phyloP scores from a whole-genome alignment of 2,797 vertebrate species.

The Rhynchonycteris naso region DNA sequence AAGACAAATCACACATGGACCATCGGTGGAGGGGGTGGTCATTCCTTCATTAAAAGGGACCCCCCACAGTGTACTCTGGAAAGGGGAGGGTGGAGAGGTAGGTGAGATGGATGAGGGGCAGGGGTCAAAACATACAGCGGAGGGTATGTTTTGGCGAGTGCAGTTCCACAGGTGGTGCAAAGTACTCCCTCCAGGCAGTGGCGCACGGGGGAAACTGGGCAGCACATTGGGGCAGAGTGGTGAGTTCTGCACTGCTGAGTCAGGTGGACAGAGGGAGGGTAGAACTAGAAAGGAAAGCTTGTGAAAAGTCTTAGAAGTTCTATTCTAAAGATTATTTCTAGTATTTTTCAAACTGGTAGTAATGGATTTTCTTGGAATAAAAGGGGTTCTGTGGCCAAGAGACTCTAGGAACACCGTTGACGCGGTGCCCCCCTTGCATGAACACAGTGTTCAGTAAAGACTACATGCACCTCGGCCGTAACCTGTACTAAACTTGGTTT shows the following conservation, averaged over 20 bases:
- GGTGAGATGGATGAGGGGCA: background rate
- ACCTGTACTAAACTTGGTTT: background rate
- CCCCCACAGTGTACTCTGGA: background rate
- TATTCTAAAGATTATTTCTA: background rate
- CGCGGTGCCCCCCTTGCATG: background rate
- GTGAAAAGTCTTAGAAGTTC: background rate
- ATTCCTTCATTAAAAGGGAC: background rate
- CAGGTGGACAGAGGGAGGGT: too few relatives aligned
- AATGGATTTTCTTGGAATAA: background rate
- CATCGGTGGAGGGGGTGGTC: background rate
- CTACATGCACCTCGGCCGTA: background rate
- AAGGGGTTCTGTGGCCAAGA: background rate
- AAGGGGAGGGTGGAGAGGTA: background rate
- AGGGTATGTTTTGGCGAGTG: background rate
- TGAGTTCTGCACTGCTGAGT: background rate
- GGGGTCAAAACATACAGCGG: background rate
- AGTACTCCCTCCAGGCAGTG: background rate
- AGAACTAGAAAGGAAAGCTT: background rate
- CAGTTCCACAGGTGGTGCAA: background rate
- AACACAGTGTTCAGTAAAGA: background rate
- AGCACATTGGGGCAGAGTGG: background rate
- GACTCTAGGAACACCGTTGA: background rate
- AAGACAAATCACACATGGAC: background rate
- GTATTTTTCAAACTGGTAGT: background rate
- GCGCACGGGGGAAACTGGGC: background rate